Evolutionary conservation across 1,140 invertebrate species (phyloP).

Genomic region (Sitobion miscanthi): DNA sequence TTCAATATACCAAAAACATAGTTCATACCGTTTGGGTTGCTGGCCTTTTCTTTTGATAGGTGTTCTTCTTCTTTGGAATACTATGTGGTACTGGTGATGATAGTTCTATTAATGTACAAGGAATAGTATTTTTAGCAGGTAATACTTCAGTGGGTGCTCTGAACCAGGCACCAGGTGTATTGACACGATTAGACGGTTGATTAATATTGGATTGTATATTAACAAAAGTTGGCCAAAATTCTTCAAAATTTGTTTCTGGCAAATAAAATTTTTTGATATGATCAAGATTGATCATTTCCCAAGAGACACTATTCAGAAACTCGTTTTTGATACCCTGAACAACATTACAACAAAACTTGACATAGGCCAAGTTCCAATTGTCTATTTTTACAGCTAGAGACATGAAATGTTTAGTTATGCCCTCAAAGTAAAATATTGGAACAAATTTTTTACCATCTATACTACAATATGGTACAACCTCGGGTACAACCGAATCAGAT

Average conservation of each 20-base stretch:
- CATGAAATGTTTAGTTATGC: conserved; percentile 78
- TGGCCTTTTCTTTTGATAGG: background rate
- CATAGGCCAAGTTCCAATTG: conserved; percentile 89
- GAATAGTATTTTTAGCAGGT: no score
- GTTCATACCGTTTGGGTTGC: conserved; percentile 32
- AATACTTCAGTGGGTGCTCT: no score
- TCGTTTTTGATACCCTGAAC: conserved; percentile 88
- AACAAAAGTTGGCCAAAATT: no score
- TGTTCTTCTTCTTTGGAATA: background rate
- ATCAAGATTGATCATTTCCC: conserved; percentile 84
- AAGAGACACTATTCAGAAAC: conserved; percentile 85
- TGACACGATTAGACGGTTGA: no score
- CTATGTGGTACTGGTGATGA: background rate
- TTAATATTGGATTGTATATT: no score
- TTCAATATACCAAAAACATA: background rate
- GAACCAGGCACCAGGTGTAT: no score
- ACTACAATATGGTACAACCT: conserved; percentile 88
- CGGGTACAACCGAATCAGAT: conserved; percentile 72
- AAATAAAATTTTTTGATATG: no score
- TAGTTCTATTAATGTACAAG: background rate
- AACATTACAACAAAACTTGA: conserved; percentile 86
- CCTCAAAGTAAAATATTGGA: conserved; percentile 92
- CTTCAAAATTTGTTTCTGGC: no score
- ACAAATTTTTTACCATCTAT: conserved; percentile 85
- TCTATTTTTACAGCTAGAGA: conserved; percentile 74